Base-by-base conservation (phyloP, 2,113 vertebrate genomes). In the Stercorarius parasiticus region DNA sequence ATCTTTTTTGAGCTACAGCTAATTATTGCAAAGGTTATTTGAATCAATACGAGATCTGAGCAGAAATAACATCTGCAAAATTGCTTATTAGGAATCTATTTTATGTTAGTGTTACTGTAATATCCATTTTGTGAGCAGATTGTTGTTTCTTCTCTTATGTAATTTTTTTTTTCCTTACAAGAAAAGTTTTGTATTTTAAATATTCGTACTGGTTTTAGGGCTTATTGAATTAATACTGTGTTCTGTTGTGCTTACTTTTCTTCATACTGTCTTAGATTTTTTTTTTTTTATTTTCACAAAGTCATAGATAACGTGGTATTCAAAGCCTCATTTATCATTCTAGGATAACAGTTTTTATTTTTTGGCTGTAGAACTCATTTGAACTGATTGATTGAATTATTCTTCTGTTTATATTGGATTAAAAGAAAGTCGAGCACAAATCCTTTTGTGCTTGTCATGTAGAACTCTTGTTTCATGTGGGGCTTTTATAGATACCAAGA, bases 41-140 rank as follows among this genome's bases (percentile, higher is more conserved):
- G 96, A 97, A 97, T 97, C 96, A 94, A 93, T 96, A 85, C 0
- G 58, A 88, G 83, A 84, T 96, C 88, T 86, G 93, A 94, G 94
- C 92, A 98, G 97, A 98, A 98, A 96, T 95, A 97, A 90, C 95
- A 95, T 98, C 97, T 98, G 97, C 88, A 97, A 96, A 97, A 98
- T 97, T 98, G 96, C 94, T 97, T 98, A 95, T 98, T 97, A 97
- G 83, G 79, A 92, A 96, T 95, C 88, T 95, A 86, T 94, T 97
- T 96, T 97, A 56, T 95, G 61, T 77, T 96, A 95, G 89, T 72
- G 91, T 87, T 95, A 96, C 91, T 94, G 91, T 97, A 97, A 96
- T 96, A 92, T 87, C 78, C 66, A 97, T 96, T 97, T 97, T 96
- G 65, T 94, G 88, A 97, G 84, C 82, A 95, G 96, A 94, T 91